Conservation (phyloP, 1,140 invertebrate species). For the Drosophila melanogaster region DNA sequence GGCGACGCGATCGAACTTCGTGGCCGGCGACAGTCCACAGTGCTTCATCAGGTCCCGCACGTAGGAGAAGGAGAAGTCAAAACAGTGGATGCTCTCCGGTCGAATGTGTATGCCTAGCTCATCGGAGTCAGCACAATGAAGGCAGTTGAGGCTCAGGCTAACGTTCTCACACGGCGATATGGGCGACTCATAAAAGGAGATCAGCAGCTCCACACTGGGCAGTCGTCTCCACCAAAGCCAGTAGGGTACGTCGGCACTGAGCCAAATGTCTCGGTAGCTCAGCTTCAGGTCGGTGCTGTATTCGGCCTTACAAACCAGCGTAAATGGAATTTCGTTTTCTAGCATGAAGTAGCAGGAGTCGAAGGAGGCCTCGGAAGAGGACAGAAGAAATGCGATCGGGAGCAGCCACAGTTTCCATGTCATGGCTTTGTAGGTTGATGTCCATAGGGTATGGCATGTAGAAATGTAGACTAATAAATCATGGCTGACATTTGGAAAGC, state of each 20-base stretch:
- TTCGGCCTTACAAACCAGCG: conserved; percentile 3
- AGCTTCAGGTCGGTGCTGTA: conserved; percentile 23
- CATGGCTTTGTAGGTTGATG: not conserved
- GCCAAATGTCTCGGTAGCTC: conserved; percentile 27
- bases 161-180: conserved; percentile 27
- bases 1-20: conserved; percentile 1
- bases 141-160: conserved; percentile 19
- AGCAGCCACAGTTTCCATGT: not conserved
- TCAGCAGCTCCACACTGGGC: conserved; percentile 1
- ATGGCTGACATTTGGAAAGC: not conserved
- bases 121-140: conserved; percentile 18
- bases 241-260: conserved; percentile 10
- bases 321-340: conserved; percentile 8
- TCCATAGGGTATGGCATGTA: not conserved
- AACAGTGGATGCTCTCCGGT: conserved; percentile 19
- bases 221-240: conserved; percentile 15
- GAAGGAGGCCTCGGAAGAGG: conserved; percentile 2
- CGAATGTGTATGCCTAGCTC: conserved; percentile 9
- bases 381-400: not conserved
- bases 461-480: not conserved
- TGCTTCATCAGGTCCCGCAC: conserved; percentile 11
- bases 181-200: conserved; percentile 25
- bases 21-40: not conserved
- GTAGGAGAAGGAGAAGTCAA: conserved; percentile 15
- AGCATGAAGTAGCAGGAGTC: conserved; percentile 37